Base-by-base conservation (phyloP, 2,797 vertebrate species). In the Brachymystax lenok region DNA sequence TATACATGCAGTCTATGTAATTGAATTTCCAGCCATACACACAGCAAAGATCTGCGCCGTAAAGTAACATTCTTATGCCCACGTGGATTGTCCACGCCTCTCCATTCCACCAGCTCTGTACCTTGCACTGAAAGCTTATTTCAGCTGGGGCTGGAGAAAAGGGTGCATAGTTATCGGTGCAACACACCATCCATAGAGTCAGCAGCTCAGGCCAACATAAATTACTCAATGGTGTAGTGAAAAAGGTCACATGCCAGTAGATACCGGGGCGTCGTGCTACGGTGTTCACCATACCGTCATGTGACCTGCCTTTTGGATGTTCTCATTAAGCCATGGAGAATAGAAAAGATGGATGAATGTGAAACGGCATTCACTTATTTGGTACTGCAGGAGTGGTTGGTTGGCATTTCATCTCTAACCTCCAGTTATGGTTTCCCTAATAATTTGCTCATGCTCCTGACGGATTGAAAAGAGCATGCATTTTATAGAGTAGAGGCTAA, bases 181-280 rank as follows among this genome's bases (percentile, higher is more conserved):
- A 66, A 70, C 46, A 64, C 33, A 54, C 30, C 35, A 54, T 80
- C 27, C 8, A 14, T 67, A n/a, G 12, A 51, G 51, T 4, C 76
- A 67, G 1, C 56, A 61, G 5, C 19, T 10, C 52, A 72, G 73
- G 56, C 27, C 69, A 64, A 76, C n/a, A 74, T 54, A 71, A 79
- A 77, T 73, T 35, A 79, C 63, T 77, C 73, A 69, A 6, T 35
- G 69, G 46, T 54, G 5, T 59, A 46, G 52, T 69, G 77, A 5
- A 69, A 88, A 80, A 90, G 90, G 90, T 93, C 89, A 84, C 87
- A 91, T 90, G 81, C 85, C 86, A 83, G 77, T 64, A 82, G 74
- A 87, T 82, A 82, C 16, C 46, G 77, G 80, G 1, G 76, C 73
- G 73, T 71, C 21, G 33, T 56, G 21, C 76, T 69, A 68, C 67